A percentile compares a stretch with the other conserved stretches of the same genome.
Conservation (phyloP, 2,888 invertebrate species). For the Dermolepida albohirtum region DNA sequence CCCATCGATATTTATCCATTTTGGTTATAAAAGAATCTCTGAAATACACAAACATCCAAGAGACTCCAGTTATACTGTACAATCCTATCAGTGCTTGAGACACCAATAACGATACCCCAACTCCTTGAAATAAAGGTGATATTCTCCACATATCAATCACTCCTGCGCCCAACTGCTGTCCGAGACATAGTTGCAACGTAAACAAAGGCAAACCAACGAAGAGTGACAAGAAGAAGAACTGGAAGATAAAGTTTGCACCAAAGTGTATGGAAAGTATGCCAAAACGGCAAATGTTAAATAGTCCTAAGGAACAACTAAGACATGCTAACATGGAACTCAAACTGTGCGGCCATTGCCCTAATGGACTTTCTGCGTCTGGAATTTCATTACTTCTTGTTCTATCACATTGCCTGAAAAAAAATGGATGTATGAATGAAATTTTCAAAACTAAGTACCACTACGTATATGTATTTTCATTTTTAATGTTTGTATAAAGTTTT, state of each 20-base stretch:
- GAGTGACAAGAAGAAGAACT: slow-evolving; percentile 86
- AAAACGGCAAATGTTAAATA: slow-evolving; percentile 90
- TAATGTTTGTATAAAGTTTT: too few species aligned
- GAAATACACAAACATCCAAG: slow-evolving; percentile 92
- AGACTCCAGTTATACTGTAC: slow-evolving; percentile 89
- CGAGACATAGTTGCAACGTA: slow-evolving; percentile 86
- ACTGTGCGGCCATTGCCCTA: slow-evolving; percentile 76
- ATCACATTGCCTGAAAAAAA: slow-evolving; percentile 67
- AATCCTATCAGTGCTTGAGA: slow-evolving; percentile 85
- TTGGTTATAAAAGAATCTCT: slow-evolving; percentile 87
- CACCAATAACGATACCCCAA: slow-evolving; percentile 84
- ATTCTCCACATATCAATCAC: slow-evolving; percentile 94
- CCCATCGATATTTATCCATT: slow-evolving; percentile 84
- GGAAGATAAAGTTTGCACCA: slow-evolving; percentile 89
- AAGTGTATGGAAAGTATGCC: slow-evolving; percentile 88
- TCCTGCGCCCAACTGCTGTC: slow-evolving; percentile 86
- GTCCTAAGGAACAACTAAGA: slow-evolving; percentile 86
- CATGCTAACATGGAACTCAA: slow-evolving; percentile 85
- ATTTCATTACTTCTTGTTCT: slow-evolving; percentile 63
- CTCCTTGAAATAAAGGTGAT: slow-evolving; percentile 91
- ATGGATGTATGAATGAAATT: background rate
- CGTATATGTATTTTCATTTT: too few species aligned
- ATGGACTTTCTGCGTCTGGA: slow-evolving; percentile 68
- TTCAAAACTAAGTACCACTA: too few species aligned
- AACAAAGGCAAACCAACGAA: slow-evolving; percentile 80